Evolutionary conservation across 2,797 vertebrate genomes (phyloP).

Genomic region (Dermochelys coriacea): DNA sequence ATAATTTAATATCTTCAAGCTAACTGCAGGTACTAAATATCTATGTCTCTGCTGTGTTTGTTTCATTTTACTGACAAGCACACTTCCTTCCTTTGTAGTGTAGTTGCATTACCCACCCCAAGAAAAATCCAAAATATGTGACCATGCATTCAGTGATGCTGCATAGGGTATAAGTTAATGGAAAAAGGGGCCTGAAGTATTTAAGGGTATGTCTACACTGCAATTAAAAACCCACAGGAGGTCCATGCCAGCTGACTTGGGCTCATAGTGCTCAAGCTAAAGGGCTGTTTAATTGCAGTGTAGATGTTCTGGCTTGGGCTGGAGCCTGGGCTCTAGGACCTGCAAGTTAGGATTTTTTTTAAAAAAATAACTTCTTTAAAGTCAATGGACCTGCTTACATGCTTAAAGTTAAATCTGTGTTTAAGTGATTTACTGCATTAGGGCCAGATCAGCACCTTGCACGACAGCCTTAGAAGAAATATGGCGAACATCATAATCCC

Average conservation of each 20-base stretch:
- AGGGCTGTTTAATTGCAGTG: not conserved
- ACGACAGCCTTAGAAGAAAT: not conserved
- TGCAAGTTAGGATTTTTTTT: not conserved
- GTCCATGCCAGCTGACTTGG: not conserved
- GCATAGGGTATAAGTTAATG: not conserved
- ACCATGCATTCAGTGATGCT: not conserved
- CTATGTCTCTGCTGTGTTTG: not conserved
- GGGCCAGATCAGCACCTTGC: not conserved
- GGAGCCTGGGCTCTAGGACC: not conserved
- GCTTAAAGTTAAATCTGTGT: not conserved
- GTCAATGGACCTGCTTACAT: not conserved
- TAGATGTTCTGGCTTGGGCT: not conserved
- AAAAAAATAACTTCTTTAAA: not conserved
- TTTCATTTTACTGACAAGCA: conserved; percentile 22
- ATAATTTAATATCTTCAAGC: not conserved
- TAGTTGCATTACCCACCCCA: not conserved
- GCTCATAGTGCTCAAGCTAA: not conserved
- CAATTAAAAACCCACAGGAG: not conserved
- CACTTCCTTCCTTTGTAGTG: not conserved
- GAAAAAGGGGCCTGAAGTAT: not conserved
- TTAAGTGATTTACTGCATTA: not conserved
- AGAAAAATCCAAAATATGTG: not conserved
- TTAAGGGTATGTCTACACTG: not conserved
- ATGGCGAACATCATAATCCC: not conserved
- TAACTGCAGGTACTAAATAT: not conserved